A percentile compares a stretch with the other conserved stretches of the same genome.
These are phyloP conservation scores for Actinostola sp. DNA, from an alignment of 92 coral and sea anemone genomes.

Conservation along the genomic window DNA sequence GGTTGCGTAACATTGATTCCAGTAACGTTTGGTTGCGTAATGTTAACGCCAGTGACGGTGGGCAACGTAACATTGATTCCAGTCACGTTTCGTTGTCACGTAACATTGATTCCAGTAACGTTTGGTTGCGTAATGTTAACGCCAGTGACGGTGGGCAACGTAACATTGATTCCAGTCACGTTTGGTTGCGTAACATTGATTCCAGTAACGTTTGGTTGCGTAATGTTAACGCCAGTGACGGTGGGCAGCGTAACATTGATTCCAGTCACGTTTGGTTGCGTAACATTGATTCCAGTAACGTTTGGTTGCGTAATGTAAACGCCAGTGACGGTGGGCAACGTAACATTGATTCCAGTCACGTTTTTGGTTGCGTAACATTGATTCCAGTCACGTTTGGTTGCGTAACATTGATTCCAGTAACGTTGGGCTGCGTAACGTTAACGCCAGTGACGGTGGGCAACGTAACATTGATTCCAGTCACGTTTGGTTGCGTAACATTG, in stretches of 20 bases:
- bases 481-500: no score
- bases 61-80: not conserved
- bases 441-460: not conserved
- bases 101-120: no score
- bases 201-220: no score
- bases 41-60: not conserved
- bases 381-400: not conserved
- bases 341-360: not conserved
- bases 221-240: no score
- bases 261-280: not conserved
- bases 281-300: not conserved
- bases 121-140: no score
- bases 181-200: no score
- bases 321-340: constrained; percentile 12
- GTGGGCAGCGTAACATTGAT: no score
- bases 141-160: no score
- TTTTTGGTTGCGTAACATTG: constrained; percentile 9
- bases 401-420: constrained; percentile 8
- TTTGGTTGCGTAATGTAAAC: constrained; percentile 5
- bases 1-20: not conserved
- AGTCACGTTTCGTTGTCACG: not conserved
- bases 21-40: constrained; percentile 18
- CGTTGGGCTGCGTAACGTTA: constrained; percentile 17
- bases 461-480: no score
- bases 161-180: no score